Conservation (phyloP, 1,140 invertebrate species). For the Cyrtorhinus lividipennis region DNA sequence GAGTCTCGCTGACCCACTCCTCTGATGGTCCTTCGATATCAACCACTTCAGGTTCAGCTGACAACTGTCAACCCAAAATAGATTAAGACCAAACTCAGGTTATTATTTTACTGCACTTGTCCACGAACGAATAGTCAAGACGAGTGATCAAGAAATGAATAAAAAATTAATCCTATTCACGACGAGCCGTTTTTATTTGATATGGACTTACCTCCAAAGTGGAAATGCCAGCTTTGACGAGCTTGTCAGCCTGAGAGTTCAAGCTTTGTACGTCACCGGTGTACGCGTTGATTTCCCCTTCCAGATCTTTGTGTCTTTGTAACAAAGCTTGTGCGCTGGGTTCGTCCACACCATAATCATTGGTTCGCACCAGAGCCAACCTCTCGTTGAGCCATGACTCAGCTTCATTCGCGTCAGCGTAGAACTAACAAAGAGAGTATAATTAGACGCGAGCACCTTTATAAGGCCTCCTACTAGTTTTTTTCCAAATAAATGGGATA, state of each 20-base stretch:
- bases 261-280: constrained; percentile 75
- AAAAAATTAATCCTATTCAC: neutral
- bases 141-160: neutral
- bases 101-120: too few species aligned
- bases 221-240: constrained; percentile 64
- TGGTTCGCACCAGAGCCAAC: constrained; percentile 68
- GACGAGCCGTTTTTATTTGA: too few species aligned
- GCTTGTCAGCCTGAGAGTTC: constrained; percentile 66
- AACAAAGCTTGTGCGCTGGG: constrained; percentile 72
- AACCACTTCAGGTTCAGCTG: constrained; percentile 45
- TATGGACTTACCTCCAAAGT: constrained; percentile 43
- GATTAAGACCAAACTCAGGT: neutral
- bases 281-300: constrained; percentile 85
- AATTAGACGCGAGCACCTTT: constrained; percentile 12
- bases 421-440: constrained; percentile 48
- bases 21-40: constrained; percentile 44
- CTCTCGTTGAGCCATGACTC: constrained; percentile 96
- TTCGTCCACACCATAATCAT: constrained; percentile 80
- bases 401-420: constrained; percentile 92
- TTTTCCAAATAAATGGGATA: too few species aligned
- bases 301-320: constrained; percentile 70
- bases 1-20: constrained; percentile 59
- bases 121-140: too few species aligned
- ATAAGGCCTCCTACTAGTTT: too few species aligned
- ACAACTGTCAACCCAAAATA: constrained; percentile 33